Base-by-base conservation (phyloP, 2,888 invertebrate species). In the Drosophila infuscata region DNA sequence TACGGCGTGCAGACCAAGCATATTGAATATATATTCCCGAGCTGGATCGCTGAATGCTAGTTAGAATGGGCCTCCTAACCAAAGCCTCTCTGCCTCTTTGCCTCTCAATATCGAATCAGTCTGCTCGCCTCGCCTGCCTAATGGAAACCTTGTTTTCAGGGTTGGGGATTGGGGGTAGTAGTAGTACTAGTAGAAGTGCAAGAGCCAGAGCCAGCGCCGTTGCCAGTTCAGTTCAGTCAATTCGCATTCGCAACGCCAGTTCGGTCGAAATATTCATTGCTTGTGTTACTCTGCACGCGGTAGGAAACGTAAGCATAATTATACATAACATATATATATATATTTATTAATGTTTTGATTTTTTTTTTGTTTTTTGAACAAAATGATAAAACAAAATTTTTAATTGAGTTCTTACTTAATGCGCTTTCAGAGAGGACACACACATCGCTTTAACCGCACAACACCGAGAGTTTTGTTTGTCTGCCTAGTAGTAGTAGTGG, bases 351-450 rank as follows among this genome's bases (percentile, higher is more conserved):
- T 49, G 30, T 54, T 48, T 61, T 41, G 9, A 11, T 12, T 41
- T 41, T 41, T 46, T 46, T n/a, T 72, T 66, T 46, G 32, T 77
- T 77, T 77, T 65, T 79, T 75, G 48, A 74, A 77, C 71, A 83
- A 75, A 78, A 80, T 65, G 60, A 76, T 68, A 66, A 81, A 83
- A 76, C 61, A 83, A 80, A 74, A 87, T 32, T 79, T 89, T 72
- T 81, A 85, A 88, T 88, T 89, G 78, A 89, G 82, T 88, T 88
- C 87, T 88, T 88, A 88, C 87, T 89, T 88, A 88, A 88, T 89
- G 87, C 89, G 89, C 76, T 85, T 88, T 88, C 88, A 88, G 86
- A 89, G 83, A 88, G 89, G 81, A 89, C 89, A 87, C 87, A 87
- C 87, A 87, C 89, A 89, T 89, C 89, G 84, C 84, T 87, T 84